Evolutionary conservation across 2,888 invertebrate genomes (phyloP).

Genomic region (Phyllotreta striolata): DNA sequence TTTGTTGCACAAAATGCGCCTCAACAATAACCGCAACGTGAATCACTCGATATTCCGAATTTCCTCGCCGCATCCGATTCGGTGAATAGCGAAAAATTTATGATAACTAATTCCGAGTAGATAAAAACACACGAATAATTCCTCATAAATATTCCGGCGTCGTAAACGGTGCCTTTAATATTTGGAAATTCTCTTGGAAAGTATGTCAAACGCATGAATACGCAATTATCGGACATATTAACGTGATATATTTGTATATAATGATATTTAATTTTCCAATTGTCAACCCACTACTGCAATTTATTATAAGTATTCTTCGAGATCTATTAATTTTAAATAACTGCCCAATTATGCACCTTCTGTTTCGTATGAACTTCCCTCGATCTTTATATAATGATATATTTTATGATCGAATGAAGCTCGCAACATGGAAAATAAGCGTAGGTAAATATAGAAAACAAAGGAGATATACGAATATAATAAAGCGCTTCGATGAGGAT

Average conservation of each 20-base stretch:
- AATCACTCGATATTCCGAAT: too few species aligned
- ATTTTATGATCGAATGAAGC: neutral
- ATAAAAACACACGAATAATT: slow-evolving; percentile 4
- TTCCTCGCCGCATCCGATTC: slow-evolving; percentile 1
- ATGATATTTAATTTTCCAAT: slow-evolving; percentile 16
- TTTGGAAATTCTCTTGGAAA: slow-evolving; percentile 14
- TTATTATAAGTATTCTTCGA: neutral
- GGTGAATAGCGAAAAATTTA: slow-evolving; percentile 6
- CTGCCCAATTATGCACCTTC: slow-evolving; percentile 8
- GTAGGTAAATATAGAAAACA: too few species aligned
- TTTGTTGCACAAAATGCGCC: too few species aligned
- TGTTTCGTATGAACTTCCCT: too few species aligned
- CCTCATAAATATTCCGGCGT: slow-evolving; percentile 6
- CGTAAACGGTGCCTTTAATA: slow-evolving; percentile 7
- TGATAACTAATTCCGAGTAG: slow-evolving; percentile 15
- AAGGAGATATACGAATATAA: too few species aligned
- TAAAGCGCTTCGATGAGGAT: neutral
- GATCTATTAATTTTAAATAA: slow-evolving; percentile 13
- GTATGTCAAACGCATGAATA: slow-evolving; percentile 13
- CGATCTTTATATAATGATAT: slow-evolving; percentile 9
- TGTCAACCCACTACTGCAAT: slow-evolving; percentile 4
- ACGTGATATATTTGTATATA: slow-evolving; percentile 12
- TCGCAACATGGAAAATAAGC: too few species aligned
- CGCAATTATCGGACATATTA: slow-evolving; percentile 12
- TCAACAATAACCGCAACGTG: too few species aligned